phyloP scores from a whole-genome alignment of 2,797 vertebrate genomes.

The Coracias cyanogaster region DNA sequence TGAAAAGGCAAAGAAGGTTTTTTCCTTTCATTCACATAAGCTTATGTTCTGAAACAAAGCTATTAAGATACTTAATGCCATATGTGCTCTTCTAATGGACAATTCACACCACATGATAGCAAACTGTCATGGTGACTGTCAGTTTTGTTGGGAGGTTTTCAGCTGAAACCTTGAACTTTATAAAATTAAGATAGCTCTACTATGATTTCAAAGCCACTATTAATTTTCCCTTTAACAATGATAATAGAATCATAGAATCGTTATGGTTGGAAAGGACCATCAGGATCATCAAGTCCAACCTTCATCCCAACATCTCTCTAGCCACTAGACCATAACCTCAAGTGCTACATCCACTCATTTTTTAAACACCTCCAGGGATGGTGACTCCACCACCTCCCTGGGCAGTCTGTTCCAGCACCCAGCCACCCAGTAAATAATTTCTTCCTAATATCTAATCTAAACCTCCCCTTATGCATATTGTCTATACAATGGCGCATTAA shows the following conservation, averaged over 20 bases:
- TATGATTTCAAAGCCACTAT: background rate
- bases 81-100: background rate
- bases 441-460: too few relatives aligned
- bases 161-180: background rate
- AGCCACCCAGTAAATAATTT: too few relatives aligned
- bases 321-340: too few relatives aligned
- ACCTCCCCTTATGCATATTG: background rate
- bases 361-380: too few relatives aligned
- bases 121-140: background rate
- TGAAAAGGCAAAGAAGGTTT: background rate
- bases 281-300: too few relatives aligned
- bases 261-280: too few relatives aligned
- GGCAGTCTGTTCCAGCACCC: too few relatives aligned
- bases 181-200: background rate
- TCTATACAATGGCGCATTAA: background rate
- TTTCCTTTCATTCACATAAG: background rate
- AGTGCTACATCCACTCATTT: too few relatives aligned
- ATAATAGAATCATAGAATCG: background rate
- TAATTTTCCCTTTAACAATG: background rate
- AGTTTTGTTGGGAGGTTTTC: background rate
- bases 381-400: too few relatives aligned
- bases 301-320: too few relatives aligned
- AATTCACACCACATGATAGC: background rate
- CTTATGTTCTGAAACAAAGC: background rate
- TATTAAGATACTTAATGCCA: background rate